Evolutionary conservation across 2,113 vertebrate genomes (phyloP), one percentile per base, ranked within the genome.

Genomic region (Syngnathus floridae): DNA sequence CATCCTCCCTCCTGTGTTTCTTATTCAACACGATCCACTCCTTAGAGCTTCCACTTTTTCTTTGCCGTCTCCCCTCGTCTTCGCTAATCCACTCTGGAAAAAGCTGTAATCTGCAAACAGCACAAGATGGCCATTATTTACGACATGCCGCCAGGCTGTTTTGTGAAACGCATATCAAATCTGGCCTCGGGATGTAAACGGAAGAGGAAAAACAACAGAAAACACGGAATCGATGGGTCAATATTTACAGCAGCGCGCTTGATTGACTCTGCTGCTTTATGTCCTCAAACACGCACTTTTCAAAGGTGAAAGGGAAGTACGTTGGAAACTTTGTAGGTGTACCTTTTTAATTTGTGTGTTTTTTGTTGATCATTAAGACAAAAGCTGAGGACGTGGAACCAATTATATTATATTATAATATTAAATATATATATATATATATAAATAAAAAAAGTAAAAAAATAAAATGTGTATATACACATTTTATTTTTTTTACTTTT

Each of bases 1-100:
- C 85, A 85, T 87, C 86, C 88, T 89, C 75, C 81, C 73, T 69
- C 72, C 66, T 80, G 81, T 84, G 75, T 75, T 74, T 61, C 40
- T 61, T 61, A 19, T 61, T 61, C 40, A 76, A 75, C 65, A 64
- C 77, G 72, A 84, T 83, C 80, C 70, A 72, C 81, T 80, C 46
- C 62, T 63, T 67, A 45, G 59, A 70, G 74, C 59, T 72, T 76
- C 65, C 74, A 59, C 62, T 65, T 64, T 36, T 46, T 36, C 31
- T 19, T 37, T 11, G 7, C 19, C 4, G n/a, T 22, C 41, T 62
- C 48, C 36, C 52, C 76, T 69, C 68, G 54, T 59, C 77, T 72
- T 65, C 55, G 19, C 76, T 81, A 72, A 82, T 80, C 77, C 74
- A 80, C 72, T 63, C 62, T 7, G 64, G 66, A 81, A 77, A 81